phyloP scores from a whole-genome alignment of 2,797 vertebrate genomes.

The Mareca penelope region DNA sequence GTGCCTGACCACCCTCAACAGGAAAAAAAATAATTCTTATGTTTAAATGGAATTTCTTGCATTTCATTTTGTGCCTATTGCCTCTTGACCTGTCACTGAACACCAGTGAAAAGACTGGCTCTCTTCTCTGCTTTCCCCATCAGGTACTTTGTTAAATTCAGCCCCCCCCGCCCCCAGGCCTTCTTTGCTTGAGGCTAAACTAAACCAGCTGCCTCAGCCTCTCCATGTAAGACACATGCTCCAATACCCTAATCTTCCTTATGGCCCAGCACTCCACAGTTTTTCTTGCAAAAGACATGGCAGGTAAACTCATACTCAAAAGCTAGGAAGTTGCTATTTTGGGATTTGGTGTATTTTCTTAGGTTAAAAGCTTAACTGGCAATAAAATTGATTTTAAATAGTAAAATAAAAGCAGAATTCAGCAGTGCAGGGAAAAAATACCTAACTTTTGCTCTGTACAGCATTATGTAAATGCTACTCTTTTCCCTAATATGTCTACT shows the following conservation, averaged over 20 bases:
- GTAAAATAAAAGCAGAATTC: not conserved
- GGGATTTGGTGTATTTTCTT: not conserved
- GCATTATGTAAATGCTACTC: not conserved
- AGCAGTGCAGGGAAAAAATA: not conserved
- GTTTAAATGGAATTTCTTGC: not conserved
- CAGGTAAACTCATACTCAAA: not conserved
- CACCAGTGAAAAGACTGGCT: not conserved
- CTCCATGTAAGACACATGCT: not conserved
- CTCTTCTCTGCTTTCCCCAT: not conserved
- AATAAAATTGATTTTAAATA: not conserved
- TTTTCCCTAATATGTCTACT: not conserved
- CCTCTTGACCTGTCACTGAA: not conserved
- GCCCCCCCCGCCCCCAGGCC: not conserved
- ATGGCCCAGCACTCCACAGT: not conserved
- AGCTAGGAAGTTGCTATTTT: not conserved
- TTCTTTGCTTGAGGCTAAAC: not conserved
- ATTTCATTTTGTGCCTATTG: not conserved
- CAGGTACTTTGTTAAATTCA: not conserved
- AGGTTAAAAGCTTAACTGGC: not conserved
- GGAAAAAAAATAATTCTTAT: not conserved
- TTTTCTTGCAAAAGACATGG: not conserved
- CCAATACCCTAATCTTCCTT: not conserved
- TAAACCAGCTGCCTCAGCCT: not conserved
- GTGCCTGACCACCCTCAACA: not conserved
- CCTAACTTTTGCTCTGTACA: not conserved